Evolutionary conservation across 2,797 vertebrate genomes (phyloP), one percentile per base, ranked within the genome.

Genomic region (Otolemur crassicaudatus): DNA sequence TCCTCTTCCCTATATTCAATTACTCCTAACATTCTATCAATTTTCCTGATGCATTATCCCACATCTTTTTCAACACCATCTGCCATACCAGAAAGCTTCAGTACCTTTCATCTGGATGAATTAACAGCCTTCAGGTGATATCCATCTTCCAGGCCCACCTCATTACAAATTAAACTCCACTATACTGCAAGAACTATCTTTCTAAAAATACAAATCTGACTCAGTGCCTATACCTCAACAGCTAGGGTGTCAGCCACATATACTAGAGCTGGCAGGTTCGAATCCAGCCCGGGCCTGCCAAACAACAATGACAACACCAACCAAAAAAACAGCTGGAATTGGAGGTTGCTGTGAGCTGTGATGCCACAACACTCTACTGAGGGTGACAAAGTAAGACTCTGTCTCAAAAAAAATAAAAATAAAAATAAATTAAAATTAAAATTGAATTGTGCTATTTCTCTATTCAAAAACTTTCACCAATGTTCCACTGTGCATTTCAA

Each of bases 131-230:
- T 80, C 31, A 85, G 76, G 40, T 53, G 46, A 76, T 80, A 76
- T 34, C 5, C 27, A 86, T 75, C 34, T 79, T 89, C 23, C 27
- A 89, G 70, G 17, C 25, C 7, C 53, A 91, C 58, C 58, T 94
- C 76, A 94, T 75, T 91, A 58, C 61, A 96, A 88, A 84, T 23
- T 27, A 82, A 73, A 88, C n/a, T 82, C 67, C 43, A 91, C 34
- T 63, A 77, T 58, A 85, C 19, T 46, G 12, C 3, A 94, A 87
- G 56, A 96, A 73, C 23, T 34, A 73, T 53, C 37, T 83, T 88
- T 83, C 63, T 81, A 37, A 56, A 87, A 92, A 70, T 53, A 56
- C 49, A 95, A 96, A 82, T 37, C 60, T 89, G 43, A 14, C 14
- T 53, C 49, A 4, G 49, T 53, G 49, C 49, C 49, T 53, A 14